These are phyloP conservation scores for Sialia sialis DNA, from an alignment of 2,113 vertebrate species.

Conservation along the genomic window DNA sequence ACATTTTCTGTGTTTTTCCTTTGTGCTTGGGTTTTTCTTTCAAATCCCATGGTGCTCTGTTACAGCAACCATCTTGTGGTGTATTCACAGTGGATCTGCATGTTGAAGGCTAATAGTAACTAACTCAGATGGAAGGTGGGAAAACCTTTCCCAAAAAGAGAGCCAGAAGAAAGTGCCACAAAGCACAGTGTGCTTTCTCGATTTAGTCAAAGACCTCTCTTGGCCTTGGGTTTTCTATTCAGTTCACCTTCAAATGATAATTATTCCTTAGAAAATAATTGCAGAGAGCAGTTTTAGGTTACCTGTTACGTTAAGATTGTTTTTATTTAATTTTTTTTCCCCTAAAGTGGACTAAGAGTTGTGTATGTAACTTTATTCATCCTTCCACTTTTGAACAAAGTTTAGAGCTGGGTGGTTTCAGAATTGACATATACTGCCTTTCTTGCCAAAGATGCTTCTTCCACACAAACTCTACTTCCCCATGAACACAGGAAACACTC, in stretches of 20 bases:
- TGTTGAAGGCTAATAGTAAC: background rate
- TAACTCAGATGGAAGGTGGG: background rate
- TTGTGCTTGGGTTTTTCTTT: background rate
- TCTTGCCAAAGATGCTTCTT: background rate
- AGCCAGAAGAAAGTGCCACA: background rate
- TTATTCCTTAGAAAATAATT: background rate
- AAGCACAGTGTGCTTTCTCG: background rate
- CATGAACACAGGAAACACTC: background rate
- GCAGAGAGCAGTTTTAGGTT: background rate
- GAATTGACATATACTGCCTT: background rate
- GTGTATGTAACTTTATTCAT: background rate
- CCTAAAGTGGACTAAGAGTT: background rate
- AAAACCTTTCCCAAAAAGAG: background rate
- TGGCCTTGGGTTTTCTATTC: background rate
- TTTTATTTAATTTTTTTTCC: background rate
- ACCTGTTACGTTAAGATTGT: background rate
- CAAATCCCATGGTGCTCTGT: background rate
- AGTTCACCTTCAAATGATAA: background rate
- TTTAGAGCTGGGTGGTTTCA: background rate
- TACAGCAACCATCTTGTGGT: background rate
- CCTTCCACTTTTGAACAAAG: background rate
- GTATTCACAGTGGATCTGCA: background rate
- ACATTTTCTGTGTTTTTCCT: background rate
- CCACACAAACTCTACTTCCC: background rate
- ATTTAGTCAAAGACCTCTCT: background rate